These are phyloP conservation scores for Apodemus speciosus DNA, from an alignment of 2,113 vertebrate species.

Conservation along the genomic window DNA sequence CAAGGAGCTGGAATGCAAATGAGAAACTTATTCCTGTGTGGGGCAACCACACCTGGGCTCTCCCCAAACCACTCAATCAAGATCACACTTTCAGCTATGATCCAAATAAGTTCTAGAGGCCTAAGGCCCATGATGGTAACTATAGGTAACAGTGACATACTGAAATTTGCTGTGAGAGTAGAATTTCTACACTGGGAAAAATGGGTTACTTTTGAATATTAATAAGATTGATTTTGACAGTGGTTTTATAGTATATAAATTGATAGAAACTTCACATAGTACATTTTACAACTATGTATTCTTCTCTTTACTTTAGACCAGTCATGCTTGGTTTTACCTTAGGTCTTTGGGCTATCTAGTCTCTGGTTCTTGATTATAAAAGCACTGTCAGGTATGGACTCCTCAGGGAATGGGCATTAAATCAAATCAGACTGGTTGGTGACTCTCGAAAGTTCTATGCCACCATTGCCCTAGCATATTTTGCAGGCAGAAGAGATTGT, in stretches of 20 bases:
- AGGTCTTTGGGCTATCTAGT: neutral
- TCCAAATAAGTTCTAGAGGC: neutral
- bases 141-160: neutral
- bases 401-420: neutral
- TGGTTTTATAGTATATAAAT: neutral
- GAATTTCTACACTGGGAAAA: neutral
- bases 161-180: neutral
- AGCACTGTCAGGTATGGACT: neutral
- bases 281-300: neutral
- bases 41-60: constrained; percentile 74
- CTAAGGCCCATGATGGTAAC: neutral
- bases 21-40: constrained; percentile 30
- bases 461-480: neutral
- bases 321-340: neutral
- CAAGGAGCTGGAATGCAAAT: constrained; percentile 80
- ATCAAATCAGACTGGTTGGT: neutral
- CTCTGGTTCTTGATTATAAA: neutral
- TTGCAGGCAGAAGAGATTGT: neutral
- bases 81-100: constrained; percentile 1
- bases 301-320: neutral
- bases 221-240: neutral
- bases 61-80: constrained; percentile 64
- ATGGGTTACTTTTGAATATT: neutral
- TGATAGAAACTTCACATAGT: neutral
- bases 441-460: neutral